Percentiles rank a stretch among this genome's conserved stretches.
Evolutionary conservation across 2,113 vertebrate genomes (phyloP).

Genomic region (western clawed frog (Xenopus tropicalis)): UCB_Xtro_10.0 CM004446.2:57256501-57257000

Average conservation of each 20-base stretch:
- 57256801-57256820: constrained; percentile 5
- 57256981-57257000: no score
- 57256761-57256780: background rate
- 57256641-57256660: constrained; percentile 2
- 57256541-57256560: constrained; percentile 39
- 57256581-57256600: background rate
- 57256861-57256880: background rate
- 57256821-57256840: background rate
- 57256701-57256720: background rate
- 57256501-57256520: constrained; percentile 47
- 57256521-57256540: constrained; percentile 46
- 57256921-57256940: no score
- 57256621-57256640: constrained; percentile 8
- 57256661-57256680: background rate
- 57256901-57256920: no score
- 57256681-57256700: background rate
- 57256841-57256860: background rate
- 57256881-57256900: background rate
- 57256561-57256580: constrained; percentile 14
- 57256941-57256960: no score
- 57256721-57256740: background rate
- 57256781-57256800: background rate
- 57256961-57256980: no score
- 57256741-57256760: background rate
- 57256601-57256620: no score